Evolutionary conservation across 1,140 invertebrate genomes (phyloP).

Genomic region (Zelostemma sp.): DNA sequence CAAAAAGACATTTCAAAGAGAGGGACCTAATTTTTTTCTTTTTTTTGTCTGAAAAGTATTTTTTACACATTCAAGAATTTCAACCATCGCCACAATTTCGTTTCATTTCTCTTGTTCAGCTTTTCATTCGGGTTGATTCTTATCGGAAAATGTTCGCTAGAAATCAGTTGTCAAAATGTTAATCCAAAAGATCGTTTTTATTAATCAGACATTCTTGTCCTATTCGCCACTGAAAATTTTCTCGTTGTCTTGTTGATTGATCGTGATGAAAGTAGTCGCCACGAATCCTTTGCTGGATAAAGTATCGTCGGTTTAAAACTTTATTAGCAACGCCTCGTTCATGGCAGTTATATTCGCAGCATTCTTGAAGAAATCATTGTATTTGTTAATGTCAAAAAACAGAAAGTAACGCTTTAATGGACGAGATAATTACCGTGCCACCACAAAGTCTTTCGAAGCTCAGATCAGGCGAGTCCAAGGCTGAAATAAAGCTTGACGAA

Average conservation of each 20-base stretch:
- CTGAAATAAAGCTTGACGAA: constrained; percentile 93
- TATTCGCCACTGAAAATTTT: constrained; percentile 64
- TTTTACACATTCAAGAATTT: too few species aligned
- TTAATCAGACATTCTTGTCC: constrained; percentile 60
- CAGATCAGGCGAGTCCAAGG: constrained; percentile 81
- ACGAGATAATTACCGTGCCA: constrained; percentile 75
- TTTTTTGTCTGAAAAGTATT: too few species aligned
- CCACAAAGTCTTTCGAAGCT: constrained; percentile 91
- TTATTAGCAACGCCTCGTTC: constrained; percentile 86
- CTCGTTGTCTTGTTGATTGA: constrained; percentile 73
- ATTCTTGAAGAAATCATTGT: constrained; percentile 78
- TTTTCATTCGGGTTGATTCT: too few species aligned
- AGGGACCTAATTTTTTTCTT: too few species aligned
- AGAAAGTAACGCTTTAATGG: too few species aligned
- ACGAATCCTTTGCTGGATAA: constrained; percentile 94
- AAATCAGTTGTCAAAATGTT: constrained; percentile 3
- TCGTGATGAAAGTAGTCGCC: constrained; percentile 84
- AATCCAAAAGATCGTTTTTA: constrained; percentile 15
- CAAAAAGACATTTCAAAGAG: too few species aligned
- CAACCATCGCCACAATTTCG: too few species aligned
- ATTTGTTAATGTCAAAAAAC: too few species aligned
- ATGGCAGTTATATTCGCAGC: constrained; percentile 89
- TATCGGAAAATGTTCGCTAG: too few species aligned
- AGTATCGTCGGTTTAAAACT: constrained; percentile 92
- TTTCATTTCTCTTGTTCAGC: too few species aligned